Evolutionary conservation across 2,797 vertebrate species (phyloP).

Genomic region (Synanceia verrucosa): DNA sequence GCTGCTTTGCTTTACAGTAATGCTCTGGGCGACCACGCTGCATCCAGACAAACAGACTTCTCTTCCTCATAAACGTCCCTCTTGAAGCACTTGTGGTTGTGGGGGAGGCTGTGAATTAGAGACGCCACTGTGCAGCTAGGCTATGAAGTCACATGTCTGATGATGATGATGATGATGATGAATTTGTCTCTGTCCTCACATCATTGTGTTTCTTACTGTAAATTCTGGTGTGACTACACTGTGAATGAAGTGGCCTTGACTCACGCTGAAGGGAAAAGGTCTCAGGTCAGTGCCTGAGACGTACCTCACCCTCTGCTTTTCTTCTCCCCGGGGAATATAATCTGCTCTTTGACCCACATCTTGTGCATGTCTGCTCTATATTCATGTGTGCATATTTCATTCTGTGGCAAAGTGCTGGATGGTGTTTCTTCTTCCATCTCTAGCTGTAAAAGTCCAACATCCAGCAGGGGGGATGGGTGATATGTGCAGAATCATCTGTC

Average conservation of each 20-base stretch:
- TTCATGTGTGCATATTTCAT: not conserved
- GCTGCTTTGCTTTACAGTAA: slow-evolving; percentile 54
- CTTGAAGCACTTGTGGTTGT: slow-evolving; percentile 22
- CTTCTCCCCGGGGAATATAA: slow-evolving; percentile 14
- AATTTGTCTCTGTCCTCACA: slow-evolving; percentile 20
- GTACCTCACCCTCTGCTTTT: slow-evolving; percentile 24
- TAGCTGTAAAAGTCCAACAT: not conserved
- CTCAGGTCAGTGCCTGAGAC: slow-evolving; percentile 38
- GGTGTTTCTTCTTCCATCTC: not conserved
- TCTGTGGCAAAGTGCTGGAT: not conserved
- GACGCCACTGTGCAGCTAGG: slow-evolving; percentile 2
- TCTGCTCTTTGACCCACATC: slow-evolving; percentile 8
- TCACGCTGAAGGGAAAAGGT: slow-evolving; percentile 45
- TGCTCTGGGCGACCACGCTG: slow-evolving; percentile 50
- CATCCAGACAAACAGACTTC: slow-evolving; percentile 54
- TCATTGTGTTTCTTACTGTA: slow-evolving; percentile 36
- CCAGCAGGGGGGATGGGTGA: too few species aligned
- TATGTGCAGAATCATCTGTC: too few species aligned
- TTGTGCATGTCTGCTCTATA: not conserved
- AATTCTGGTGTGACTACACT: slow-evolving; percentile 29
- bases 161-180: slow-evolving; percentile 39
- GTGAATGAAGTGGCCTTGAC: slow-evolving; percentile 40
- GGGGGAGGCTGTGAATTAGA: slow-evolving; percentile 7
- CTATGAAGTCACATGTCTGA: slow-evolving; percentile 11
- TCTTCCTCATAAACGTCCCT: slow-evolving; percentile 45